Evolutionary conservation across 2,113 vertebrate genomes (phyloP).

Genomic region (Cettia cetti): DNA sequence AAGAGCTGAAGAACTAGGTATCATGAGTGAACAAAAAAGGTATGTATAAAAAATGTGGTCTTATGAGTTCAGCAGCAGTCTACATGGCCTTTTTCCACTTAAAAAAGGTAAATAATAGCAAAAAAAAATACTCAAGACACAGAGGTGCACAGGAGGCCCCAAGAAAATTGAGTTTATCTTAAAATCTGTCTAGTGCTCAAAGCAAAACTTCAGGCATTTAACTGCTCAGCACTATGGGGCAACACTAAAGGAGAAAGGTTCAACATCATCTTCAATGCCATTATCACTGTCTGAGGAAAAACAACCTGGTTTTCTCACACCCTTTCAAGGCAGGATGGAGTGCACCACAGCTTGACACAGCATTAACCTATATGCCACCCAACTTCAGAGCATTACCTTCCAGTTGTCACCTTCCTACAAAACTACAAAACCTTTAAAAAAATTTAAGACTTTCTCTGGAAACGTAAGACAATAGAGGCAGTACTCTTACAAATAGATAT

Average conservation of each 20-base stretch:
- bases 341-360: not conserved
- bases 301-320: not conserved
- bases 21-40: not conserved
- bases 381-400: not conserved
- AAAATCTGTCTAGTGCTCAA: not conserved
- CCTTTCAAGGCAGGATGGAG: not conserved
- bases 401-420: not conserved
- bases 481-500: not conserved
- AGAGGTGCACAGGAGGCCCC: not conserved
- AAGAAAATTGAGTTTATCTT: not conserved
- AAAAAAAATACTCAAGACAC: not conserved
- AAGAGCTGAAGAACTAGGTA: not conserved
- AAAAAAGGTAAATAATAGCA: not conserved
- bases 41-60: not conserved
- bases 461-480: not conserved
- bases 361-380: not conserved
- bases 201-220: not conserved
- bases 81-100: not conserved
- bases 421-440: not conserved
- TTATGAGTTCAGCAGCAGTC: not conserved
- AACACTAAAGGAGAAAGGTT: not conserved
- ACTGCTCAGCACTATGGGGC: not conserved
- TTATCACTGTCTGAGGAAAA: not conserved
- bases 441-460: not conserved
- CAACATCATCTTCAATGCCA: not conserved